These are phyloP conservation scores for Aulostomus chinensis DNA, from an alignment of 2,797 vertebrate genomes.

Conservation along the genomic window DNA sequence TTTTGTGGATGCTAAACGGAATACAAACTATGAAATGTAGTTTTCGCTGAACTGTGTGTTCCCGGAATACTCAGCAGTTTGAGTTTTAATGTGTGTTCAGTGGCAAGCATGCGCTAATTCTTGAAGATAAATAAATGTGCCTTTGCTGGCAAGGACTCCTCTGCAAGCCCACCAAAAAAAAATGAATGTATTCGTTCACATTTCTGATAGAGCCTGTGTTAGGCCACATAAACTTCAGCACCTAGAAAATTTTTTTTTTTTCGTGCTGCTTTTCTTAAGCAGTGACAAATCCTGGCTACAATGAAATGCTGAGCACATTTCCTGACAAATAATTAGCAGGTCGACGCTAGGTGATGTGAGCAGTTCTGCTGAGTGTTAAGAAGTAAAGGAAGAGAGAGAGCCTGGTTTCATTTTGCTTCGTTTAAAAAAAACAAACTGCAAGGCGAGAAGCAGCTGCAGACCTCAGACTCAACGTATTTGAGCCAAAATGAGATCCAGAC, in stretches of 20 bases:
- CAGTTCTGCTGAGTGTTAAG: conserved; percentile 17
- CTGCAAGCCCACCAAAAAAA: too few species aligned
- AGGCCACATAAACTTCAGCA: conserved; percentile 11
- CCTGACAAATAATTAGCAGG: conserved; percentile 25
- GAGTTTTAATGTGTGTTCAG: conserved; percentile 1
- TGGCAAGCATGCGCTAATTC: neutral
- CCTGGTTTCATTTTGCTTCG: conserved; percentile 51
- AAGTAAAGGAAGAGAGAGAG: conserved; percentile 1
- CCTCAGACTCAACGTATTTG: conserved; percentile 50
- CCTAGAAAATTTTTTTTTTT: too few species aligned
- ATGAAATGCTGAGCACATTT: conserved; percentile 19
- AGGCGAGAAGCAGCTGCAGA: conserved; percentile 62
- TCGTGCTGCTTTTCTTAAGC: too few species aligned
- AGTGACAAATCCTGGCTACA: too few species aligned
- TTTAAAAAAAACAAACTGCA: conserved; percentile 34
- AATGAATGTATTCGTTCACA: too few species aligned
- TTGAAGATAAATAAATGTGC: neutral
- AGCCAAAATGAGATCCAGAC: conserved; percentile 71
- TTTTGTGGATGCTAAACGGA: too few species aligned
- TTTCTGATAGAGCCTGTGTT: neutral
- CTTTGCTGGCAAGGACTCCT: too few species aligned
- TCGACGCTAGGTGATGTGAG: conserved; percentile 14
- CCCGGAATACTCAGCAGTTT: neutral
- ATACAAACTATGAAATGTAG: too few species aligned
- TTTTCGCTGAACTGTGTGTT: too few species aligned